phyloP scores from a whole-genome alignment of 2,797 vertebrate genomes.

The Morelia viridis region DNA sequence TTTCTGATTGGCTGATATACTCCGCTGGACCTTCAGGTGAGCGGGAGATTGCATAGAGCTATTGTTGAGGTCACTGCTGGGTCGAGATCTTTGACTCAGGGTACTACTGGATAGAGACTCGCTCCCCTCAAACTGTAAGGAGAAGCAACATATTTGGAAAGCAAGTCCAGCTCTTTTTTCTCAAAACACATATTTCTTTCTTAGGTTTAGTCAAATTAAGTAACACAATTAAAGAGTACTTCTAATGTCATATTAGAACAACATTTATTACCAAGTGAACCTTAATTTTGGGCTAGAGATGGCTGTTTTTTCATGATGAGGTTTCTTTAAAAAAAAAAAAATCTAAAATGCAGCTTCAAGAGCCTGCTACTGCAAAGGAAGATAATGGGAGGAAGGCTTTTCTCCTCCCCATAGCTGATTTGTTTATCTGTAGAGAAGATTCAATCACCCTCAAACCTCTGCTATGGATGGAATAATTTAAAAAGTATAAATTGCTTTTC shows the following conservation, averaged over 20 bases:
- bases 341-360: background rate
- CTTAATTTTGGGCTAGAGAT: background rate
- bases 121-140: slow-evolving; percentile 88
- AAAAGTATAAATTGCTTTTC: background rate
- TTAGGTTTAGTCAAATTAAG: background rate
- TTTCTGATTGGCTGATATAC: slow-evolving; percentile 95
- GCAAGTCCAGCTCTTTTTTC: background rate
- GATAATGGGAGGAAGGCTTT: background rate
- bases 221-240: background rate
- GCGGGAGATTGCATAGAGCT: slow-evolving; percentile 93
- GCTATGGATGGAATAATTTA: background rate
- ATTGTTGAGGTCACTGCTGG: slow-evolving; percentile 97
- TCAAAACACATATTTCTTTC: background rate
- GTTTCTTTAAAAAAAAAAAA: background rate
- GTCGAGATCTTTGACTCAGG: slow-evolving; percentile 89
- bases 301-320: background rate
- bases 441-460: background rate
- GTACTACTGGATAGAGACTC: slow-evolving; percentile 88
- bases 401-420: background rate
- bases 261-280: background rate
- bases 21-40: slow-evolving; percentile 96
- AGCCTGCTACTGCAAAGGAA: background rate
- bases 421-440: background rate
- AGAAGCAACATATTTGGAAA: slow-evolving; percentile 1
- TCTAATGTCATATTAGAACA: background rate